A percentile compares a stretch with the other conserved stretches of the same genome.
Conservation (phyloP, 30 jellyfish, hydroid and myxozoan genomes). For the Chrysaora quinquecirrha region DNA sequence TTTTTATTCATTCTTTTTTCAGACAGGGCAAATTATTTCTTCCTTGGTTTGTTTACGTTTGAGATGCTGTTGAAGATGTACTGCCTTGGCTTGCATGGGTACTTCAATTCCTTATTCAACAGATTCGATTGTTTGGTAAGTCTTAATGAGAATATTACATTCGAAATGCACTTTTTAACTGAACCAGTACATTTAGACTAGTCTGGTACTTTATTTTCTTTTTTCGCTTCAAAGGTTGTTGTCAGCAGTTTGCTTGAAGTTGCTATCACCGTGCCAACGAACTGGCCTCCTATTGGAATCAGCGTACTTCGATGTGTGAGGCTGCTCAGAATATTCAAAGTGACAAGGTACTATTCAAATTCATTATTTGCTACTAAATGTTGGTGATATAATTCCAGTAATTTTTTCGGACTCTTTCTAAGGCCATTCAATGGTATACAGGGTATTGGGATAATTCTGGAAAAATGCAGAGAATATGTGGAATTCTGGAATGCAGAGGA, state of each 20-base stretch:
- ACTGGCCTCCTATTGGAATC: constrained; percentile 95
- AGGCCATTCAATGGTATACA: no score
- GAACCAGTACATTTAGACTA: no score
- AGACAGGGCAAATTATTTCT: constrained; percentile 98
- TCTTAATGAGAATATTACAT: no score
- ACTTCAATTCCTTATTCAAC: constrained; percentile 86
- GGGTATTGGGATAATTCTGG: no score
- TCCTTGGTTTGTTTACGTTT: constrained; percentile 91
- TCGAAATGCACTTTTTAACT: no score
- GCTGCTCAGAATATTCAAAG: constrained; percentile 93
- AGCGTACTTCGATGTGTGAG: constrained; percentile 96
- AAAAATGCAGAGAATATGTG: no score
- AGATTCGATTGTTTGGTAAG: constrained; percentile 95
- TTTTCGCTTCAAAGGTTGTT: constrained; percentile 74
- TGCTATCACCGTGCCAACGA: constrained; percentile 96
- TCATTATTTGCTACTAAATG: no score
- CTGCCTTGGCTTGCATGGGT: constrained; percentile 97
- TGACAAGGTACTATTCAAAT: constrained; percentile 76
- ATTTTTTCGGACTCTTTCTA: no score
- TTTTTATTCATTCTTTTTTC: constrained; percentile 7
- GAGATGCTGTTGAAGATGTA: constrained; percentile 92
- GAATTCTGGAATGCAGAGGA: no score
- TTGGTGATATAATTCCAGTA: no score
- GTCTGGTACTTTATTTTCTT: neutral
- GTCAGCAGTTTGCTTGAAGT: constrained; percentile 95